phyloP scores from a whole-genome alignment of 2,113 vertebrate species.

The Entomyzon cyanotis region DNA sequence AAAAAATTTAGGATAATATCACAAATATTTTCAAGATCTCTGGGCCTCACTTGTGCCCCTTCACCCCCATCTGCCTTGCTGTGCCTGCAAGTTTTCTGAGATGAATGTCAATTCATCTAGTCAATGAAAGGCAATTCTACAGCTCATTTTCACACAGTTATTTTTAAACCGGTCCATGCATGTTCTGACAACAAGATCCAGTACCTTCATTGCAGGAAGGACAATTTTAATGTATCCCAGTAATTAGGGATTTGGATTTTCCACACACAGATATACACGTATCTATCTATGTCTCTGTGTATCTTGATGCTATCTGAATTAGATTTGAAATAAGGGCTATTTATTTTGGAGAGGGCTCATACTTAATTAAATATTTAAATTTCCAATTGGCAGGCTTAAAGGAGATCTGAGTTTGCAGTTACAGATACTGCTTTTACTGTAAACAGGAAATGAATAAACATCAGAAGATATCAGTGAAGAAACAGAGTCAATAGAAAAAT shows the following conservation, averaged over 20 bases:
- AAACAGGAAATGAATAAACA: not conserved
- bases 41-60: not conserved
- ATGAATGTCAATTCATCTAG: too few species aligned
- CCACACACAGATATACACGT: not conserved
- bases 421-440: not conserved
- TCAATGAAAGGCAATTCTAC: not conserved
- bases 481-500: not conserved
- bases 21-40: not conserved
- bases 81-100: not conserved
- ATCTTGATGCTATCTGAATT: not conserved
- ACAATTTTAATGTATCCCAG: not conserved
- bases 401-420: not conserved
- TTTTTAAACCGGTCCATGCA: not conserved
- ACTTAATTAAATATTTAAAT: not conserved
- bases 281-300: not conserved
- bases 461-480: not conserved
- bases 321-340: not conserved
- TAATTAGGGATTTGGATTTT: not conserved
- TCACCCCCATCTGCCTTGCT: not conserved
- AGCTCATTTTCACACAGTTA: not conserved
- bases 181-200: not conserved
- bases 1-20: not conserved
- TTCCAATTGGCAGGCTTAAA: not conserved
- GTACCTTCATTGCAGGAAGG: not conserved
- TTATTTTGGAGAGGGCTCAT: not conserved